phyloP scores from a whole-genome alignment of 2,888 invertebrate species.

The Andrena chrysosceles region DNA sequence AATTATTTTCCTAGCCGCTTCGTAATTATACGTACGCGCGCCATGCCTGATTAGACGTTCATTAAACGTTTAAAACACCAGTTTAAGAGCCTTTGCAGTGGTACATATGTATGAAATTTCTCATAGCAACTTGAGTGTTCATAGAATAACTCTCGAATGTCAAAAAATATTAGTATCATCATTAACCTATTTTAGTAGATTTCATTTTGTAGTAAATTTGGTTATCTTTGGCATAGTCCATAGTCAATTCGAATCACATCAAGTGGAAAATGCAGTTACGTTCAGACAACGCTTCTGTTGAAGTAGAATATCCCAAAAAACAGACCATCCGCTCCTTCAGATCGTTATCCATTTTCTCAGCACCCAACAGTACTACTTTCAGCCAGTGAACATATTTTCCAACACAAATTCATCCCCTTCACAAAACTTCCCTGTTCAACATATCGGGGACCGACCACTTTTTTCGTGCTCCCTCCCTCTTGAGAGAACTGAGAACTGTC shows the following conservation, averaged over 20 bases:
- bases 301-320: not conserved
- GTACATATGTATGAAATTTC: not conserved
- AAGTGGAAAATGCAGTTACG: conserved; percentile 20
- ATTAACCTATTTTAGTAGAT: too few relatives aligned
- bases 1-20: conserved; percentile 38
- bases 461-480: not conserved
- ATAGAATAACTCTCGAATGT: too few relatives aligned
- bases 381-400: not conserved
- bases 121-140: not conserved
- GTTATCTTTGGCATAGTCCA: too few relatives aligned
- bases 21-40: conserved; percentile 10
- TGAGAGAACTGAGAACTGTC: not conserved
- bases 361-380: not conserved
- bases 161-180: too few relatives aligned
- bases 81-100: too few relatives aligned
- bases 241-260: not conserved
- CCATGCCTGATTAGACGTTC: conserved; percentile 40
- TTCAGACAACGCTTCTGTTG: conserved; percentile 8
- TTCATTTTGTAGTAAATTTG: too few relatives aligned
- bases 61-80: conserved; percentile 1
- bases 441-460: not conserved
- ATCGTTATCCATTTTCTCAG: not conserved
- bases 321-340: not conserved
- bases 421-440: not conserved
- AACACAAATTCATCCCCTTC: not conserved